Base-by-base conservation (phyloP, 2,113 vertebrate genomes). In the Amphilophus citrinellus region DNA sequence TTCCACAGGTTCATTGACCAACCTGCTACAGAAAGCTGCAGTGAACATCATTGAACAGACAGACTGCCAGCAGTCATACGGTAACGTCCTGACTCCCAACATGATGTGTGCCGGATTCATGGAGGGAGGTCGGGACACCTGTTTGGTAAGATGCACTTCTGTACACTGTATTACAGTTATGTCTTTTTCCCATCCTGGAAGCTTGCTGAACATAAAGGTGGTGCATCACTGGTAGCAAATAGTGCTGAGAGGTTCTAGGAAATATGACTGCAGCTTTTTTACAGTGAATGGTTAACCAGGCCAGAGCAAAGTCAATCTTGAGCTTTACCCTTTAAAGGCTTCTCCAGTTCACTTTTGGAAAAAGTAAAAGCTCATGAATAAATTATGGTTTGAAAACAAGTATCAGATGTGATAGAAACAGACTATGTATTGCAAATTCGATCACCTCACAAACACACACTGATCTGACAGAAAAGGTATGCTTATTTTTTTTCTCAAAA, bases 41-140 rank as follows among this genome's bases (percentile, higher is more conserved):
- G 97, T 99, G 73, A 96, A 87, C 17, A 17, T 98, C 57, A 97
- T 99, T 0, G 95, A 96, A 3, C 97, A 98, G 82, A 89, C 92
- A 6, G 95, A 96, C 15, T 99, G 98, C 92, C 96, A 95, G 42
- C 96, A 94, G 77, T 96, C 97, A 30, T 98, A 99, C 86, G 96
- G 97, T 0, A 90, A 94, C 13, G 96, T 96, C 88, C 96, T 99
- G 89, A 97, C 97, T 84, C 92, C 95, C 58, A 96, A 95, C 88
- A 99, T 99, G 98, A 80, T 99, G 91, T 99, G 98, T 53, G 98
- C 98, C 0, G 98, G 98, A 1, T 96, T 94, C 82, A 96, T 97
- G 10, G 96, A 96, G 14, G 98, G 98, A 27, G 94, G 96, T 0
- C 94, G 95, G 6, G 98, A 99, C 96, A 97, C 97, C 27, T 99